A percentile compares a stretch with the other conserved stretches of the same genome.
Conservation (phyloP, 1,140 invertebrate genomes). For the Akabosia matsudoensis region DNA sequence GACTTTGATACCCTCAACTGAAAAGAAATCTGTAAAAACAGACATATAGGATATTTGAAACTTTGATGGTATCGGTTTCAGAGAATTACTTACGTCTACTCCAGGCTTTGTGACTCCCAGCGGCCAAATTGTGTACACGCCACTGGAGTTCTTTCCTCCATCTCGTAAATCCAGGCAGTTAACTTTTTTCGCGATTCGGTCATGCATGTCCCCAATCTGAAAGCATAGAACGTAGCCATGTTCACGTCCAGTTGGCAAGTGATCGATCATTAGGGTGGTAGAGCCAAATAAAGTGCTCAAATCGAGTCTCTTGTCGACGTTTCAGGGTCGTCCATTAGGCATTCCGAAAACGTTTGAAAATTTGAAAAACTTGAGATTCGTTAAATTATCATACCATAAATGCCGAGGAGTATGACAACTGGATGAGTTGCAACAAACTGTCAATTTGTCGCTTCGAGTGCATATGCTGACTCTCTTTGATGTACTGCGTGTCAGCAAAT, state of each 20-base stretch:
- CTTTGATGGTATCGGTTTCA: background rate
- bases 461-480: constrained; percentile 1
- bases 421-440: background rate
- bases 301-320: too few species aligned
- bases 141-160: background rate
- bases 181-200: background rate
- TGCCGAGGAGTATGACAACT: background rate
- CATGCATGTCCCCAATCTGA: constrained; percentile 4
- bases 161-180: background rate
- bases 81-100: background rate
- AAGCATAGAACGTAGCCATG: background rate
- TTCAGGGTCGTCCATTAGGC: too few species aligned
- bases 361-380: too few species aligned
- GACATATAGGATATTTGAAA: background rate
- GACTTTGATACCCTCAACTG: too few species aligned
- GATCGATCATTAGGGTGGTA: too few species aligned
- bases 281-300: too few species aligned
- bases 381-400: background rate
- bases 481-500: constrained; percentile 13
- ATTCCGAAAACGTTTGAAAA: too few species aligned
- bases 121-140: constrained; percentile 3
- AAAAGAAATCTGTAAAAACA: too few species aligned
- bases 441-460: background rate
- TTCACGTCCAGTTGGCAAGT: too few species aligned
- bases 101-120: background rate